Evolutionary conservation across 2,113 vertebrate genomes (phyloP).

Genomic region (Parotia lawesii): DNA sequence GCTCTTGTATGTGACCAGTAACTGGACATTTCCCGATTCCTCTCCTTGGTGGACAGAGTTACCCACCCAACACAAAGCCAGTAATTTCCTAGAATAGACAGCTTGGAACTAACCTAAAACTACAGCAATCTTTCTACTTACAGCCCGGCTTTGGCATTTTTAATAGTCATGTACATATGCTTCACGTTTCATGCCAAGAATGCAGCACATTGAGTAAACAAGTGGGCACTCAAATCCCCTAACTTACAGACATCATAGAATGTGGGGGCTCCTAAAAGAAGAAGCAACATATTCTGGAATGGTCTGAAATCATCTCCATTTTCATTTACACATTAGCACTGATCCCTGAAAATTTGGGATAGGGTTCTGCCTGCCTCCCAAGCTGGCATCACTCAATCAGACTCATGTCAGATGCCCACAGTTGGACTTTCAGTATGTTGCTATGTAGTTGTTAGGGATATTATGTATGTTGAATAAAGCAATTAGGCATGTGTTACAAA

Average conservation of each 20-base stretch:
- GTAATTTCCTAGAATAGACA: not conserved
- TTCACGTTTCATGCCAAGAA: not conserved
- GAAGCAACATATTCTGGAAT: not conserved
- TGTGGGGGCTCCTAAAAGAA: not conserved
- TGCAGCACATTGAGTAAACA: not conserved
- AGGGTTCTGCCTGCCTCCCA: not conserved
- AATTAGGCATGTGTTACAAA: not conserved
- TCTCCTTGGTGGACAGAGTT: not conserved
- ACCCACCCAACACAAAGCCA: fast-evolving
- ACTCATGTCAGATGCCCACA: no score
- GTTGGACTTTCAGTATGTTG: not conserved
- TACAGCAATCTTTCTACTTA: not conserved
- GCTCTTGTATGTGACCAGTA: not conserved
- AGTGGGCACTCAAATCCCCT: not conserved
- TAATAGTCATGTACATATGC: fast-evolving
- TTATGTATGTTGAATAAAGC: not conserved
- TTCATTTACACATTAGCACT: not conserved
- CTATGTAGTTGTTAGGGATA: not conserved
- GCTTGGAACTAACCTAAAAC: not conserved
- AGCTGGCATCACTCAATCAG: not conserved
- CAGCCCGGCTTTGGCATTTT: not conserved
- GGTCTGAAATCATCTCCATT: fast-evolving
- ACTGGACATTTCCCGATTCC: fast-evolving
- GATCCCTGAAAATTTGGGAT: not conserved
- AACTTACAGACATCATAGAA: not conserved